These are phyloP conservation scores for Micropterix aruncella DNA, from an alignment of 2,888 invertebrate genomes.

Conservation along the genomic window DNA sequence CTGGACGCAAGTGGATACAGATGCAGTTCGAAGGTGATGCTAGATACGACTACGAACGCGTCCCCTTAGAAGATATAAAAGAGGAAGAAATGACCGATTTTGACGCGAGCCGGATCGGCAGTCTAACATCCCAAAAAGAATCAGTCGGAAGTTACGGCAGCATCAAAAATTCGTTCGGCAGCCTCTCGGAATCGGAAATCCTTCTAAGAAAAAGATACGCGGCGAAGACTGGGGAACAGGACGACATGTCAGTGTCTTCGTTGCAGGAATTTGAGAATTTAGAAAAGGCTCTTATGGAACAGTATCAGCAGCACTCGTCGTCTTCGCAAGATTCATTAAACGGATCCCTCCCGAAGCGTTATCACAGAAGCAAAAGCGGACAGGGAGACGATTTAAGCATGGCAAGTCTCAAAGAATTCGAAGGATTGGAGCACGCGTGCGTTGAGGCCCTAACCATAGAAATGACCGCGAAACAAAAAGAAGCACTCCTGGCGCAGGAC, in stretches of 20 bases:
- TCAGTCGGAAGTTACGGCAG: constrained; percentile 70
- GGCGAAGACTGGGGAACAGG: constrained; percentile 71
- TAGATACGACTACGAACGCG: constrained; percentile 66
- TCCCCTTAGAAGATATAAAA: constrained; percentile 81
- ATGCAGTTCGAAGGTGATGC: constrained; percentile 74
- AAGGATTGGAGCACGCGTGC: constrained; percentile 80
- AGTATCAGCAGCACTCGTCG: constrained; percentile 53
- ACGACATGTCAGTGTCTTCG: constrained; percentile 84
- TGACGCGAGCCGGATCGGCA: constrained; percentile 65
- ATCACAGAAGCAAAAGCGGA: constrained; percentile 52
- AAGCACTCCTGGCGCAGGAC: constrained; percentile 52
- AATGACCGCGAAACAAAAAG: constrained; percentile 73
- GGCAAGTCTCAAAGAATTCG: constrained; percentile 84
- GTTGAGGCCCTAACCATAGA: constrained; percentile 74
- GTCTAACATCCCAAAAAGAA: constrained; percentile 62
- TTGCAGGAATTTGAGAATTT: constrained; percentile 89
- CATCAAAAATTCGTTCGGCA: constrained; percentile 78
- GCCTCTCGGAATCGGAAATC: constrained; percentile 85
- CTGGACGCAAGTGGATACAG: constrained; percentile 79
- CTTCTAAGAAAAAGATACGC: constrained; percentile 73
- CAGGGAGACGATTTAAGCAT: constrained; percentile 77
- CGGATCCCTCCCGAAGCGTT: constrained; percentile 64
- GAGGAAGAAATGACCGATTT: constrained; percentile 85
- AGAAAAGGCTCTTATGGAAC: constrained; percentile 75
- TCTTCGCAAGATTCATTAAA: constrained; percentile 81